Conservation (phyloP, 2,888 invertebrate species). For the Epinotia nisella region DNA sequence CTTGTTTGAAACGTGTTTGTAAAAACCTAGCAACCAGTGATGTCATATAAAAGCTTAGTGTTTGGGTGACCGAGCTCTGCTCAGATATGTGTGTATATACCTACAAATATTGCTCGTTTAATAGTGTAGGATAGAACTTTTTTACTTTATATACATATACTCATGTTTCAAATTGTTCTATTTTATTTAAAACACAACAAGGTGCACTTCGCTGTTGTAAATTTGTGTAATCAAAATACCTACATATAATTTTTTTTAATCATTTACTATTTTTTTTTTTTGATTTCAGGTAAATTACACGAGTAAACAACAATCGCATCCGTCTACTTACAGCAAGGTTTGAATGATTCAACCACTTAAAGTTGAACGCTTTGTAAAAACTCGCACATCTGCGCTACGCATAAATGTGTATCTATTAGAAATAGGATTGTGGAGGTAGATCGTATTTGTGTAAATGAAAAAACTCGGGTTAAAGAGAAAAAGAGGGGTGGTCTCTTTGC, state of each 20-base stretch:
- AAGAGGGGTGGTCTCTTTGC: neutral
- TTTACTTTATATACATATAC: too few species aligned
- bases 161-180: too few species aligned
- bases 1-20: too few species aligned
- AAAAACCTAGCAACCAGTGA: too few species aligned
- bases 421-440: neutral
- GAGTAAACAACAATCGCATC: neutral
- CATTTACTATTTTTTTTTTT: constrained; percentile 13
- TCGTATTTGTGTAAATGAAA: neutral
- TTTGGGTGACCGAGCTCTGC: too few species aligned
- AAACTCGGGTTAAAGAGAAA: neutral
- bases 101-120: too few species aligned
- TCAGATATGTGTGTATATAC: too few species aligned
- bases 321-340: constrained; percentile 16
- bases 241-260: too few species aligned
- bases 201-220: too few species aligned
- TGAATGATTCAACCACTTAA: constrained; percentile 17
- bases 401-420: neutral
- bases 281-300: constrained; percentile 34
- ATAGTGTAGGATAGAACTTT: too few species aligned
- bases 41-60: too few species aligned
- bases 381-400: constrained; percentile 10
- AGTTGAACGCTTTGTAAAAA: neutral
- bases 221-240: neutral
- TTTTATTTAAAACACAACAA: too few species aligned